These are phyloP conservation scores for Ophion obscuratus DNA, from an alignment of 2,888 invertebrate genomes.

Conservation along the genomic window DNA sequence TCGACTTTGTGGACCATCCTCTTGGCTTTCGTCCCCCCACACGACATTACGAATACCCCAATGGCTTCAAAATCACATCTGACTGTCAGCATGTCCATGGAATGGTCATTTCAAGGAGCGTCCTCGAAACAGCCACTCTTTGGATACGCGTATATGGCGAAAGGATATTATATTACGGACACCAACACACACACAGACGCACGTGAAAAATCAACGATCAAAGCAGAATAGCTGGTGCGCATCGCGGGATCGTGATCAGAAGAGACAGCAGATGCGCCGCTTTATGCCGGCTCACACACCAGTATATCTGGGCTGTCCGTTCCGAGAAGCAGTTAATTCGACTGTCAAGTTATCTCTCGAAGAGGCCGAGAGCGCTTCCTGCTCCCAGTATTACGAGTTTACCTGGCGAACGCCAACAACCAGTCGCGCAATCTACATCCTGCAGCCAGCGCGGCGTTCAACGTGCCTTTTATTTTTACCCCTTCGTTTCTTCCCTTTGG, in stretches of 20 bases:
- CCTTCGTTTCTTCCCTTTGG: conserved; percentile 29
- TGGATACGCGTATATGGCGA: too few species aligned
- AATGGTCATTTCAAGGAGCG: too few species aligned
- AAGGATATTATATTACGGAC: conserved; percentile 49
- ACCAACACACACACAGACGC: conserved; percentile 59
- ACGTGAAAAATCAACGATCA: conserved; percentile 63
- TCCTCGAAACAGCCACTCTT: too few species aligned
- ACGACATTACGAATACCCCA: too few species aligned
- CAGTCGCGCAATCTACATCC: conserved; percentile 66
- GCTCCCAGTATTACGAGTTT: conserved; percentile 76
- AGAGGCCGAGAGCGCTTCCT: conserved; percentile 74
- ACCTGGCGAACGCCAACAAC: conserved; percentile 59
- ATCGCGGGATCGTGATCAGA: conserved; percentile 68
- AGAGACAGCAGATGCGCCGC: conserved; percentile 69
- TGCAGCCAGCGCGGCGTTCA: conserved; percentile 60
- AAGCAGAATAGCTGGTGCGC: conserved; percentile 64
- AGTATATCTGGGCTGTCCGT: conserved; percentile 62
- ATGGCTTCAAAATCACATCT: too few species aligned
- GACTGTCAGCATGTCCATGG: too few species aligned
- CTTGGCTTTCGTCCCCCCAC: too few species aligned
- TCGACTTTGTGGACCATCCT: too few species aligned
- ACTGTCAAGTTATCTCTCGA: conserved; percentile 74
- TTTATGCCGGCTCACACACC: conserved; percentile 40
- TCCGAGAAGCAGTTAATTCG: conserved; percentile 76
- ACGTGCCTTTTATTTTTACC: conserved; percentile 22